These are phyloP conservation scores for Cydia strobilella DNA, from an alignment of 1,140 invertebrate genomes.

Conservation along the genomic window DNA sequence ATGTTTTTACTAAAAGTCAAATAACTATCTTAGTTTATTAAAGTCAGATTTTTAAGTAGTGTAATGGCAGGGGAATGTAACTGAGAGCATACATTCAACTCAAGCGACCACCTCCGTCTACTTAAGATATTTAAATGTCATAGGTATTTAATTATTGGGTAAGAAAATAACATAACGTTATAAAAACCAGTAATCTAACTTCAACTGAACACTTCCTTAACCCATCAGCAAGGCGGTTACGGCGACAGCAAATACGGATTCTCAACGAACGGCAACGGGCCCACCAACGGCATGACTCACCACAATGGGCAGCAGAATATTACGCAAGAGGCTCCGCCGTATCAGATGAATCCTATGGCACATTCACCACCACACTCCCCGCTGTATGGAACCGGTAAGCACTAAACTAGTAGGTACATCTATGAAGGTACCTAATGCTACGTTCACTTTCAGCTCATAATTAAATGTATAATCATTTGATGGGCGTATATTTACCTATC, in stretches of 20 bases:
- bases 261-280: constrained; percentile 57
- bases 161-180: too few species aligned
- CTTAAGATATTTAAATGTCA: too few species aligned
- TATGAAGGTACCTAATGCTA: not conserved
- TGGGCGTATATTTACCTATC: too few species aligned
- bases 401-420: not conserved
- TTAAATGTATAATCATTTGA: not conserved
- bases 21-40: too few species aligned
- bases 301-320: constrained; percentile 51
- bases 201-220: not conserved
- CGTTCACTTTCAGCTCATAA: not conserved
- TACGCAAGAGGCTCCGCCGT: constrained; percentile 60
- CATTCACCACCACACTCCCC: constrained; percentile 81
- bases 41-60: too few species aligned
- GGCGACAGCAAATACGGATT: constrained; percentile 85
- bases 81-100: too few species aligned
- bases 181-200: not conserved
- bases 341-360: constrained; percentile 67
- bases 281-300: constrained; percentile 32
- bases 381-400: constrained; percentile 74
- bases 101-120: too few species aligned
- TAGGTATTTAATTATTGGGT: too few species aligned
- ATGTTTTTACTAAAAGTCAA: too few species aligned
- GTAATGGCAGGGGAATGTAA: too few species aligned
- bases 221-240: constrained; percentile 69